These are phyloP conservation scores for Tenebrosternarchus preto DNA, from an alignment of 2,113 vertebrate species.

Conservation along the genomic window DNA sequence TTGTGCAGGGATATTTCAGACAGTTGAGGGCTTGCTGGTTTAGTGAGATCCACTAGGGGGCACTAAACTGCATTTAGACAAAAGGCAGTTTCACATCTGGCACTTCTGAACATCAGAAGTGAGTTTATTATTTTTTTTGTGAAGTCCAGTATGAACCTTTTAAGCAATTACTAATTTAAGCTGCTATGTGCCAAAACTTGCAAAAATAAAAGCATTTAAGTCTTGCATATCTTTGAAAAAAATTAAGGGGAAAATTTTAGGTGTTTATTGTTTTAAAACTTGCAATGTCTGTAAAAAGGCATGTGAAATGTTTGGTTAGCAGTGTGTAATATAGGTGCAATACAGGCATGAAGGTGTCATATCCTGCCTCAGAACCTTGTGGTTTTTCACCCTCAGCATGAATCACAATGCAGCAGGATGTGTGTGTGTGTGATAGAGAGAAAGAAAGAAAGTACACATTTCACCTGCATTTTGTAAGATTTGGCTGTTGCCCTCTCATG, in stretches of 20 bases:
- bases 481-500: conserved; percentile 29
- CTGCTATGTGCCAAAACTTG: too few relatives aligned
- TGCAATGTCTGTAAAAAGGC: neutral
- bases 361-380: conserved; percentile 55
- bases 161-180: too few relatives aligned
- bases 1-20: too few relatives aligned
- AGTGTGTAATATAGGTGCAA: conserved; percentile 1
- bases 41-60: neutral
- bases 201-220: too few relatives aligned
- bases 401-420: conserved; percentile 56
- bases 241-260: neutral
- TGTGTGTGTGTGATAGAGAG: conserved; percentile 51
- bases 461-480: conserved; percentile 44
- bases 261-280: neutral
- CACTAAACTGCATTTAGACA: neutral
- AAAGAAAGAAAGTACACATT: neutral
- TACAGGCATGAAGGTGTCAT: conserved; percentile 41
- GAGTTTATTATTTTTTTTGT: neutral
- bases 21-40: neutral
- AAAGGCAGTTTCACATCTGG: too few relatives aligned
- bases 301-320: neutral
- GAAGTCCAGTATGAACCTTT: too few relatives aligned
- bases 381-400: conserved; percentile 53
- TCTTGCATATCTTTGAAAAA: too few relatives aligned
- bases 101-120: too few relatives aligned